These are phyloP conservation scores for Drosophila cardini DNA, from an alignment of 1,140 invertebrate species.

Conservation along the genomic window DNA sequence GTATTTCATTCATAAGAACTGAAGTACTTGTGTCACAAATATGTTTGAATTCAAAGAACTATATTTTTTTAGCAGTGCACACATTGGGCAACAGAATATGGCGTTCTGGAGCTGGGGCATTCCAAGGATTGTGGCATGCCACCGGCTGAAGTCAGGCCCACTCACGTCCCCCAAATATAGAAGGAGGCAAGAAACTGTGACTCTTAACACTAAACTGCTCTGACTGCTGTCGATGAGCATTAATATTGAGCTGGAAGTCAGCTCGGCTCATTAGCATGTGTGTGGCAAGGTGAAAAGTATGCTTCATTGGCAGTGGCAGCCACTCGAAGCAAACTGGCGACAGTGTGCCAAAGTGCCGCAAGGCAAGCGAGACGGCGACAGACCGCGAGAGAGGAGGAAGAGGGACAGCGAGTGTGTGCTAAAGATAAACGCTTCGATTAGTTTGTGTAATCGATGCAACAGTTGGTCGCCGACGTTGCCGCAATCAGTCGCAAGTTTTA, in stretches of 20 bases:
- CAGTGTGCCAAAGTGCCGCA: slow-evolving; percentile 12
- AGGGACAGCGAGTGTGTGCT: background rate
- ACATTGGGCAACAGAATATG: too few relatives aligned
- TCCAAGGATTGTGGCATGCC: slow-evolving; percentile 1
- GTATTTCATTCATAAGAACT: too few relatives aligned
- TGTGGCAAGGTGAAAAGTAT: slow-evolving; percentile 69
- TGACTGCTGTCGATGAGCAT: slow-evolving; percentile 69
- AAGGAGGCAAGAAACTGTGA: slow-evolving; percentile 19
- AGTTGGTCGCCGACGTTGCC: slow-evolving; percentile 71
- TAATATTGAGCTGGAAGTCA: slow-evolving; percentile 45
- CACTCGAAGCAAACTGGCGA: slow-evolving; percentile 9
- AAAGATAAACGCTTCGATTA: slow-evolving; percentile 56
- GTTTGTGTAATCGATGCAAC: slow-evolving; percentile 48
- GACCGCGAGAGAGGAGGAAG: background rate
- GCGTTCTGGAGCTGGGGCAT: slow-evolving; percentile 6
- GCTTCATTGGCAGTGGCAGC: slow-evolving; percentile 59
- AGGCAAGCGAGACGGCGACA: slow-evolving; percentile 22
- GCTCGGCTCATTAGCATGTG: slow-evolving; percentile 68
- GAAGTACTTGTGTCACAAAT: too few relatives aligned
- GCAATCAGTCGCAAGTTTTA: slow-evolving; percentile 43
- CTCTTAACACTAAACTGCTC: slow-evolving; percentile 60
- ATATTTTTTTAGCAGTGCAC: too few relatives aligned
- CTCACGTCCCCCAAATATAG: too few relatives aligned
- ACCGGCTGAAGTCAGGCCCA: too few relatives aligned
- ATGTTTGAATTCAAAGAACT: too few relatives aligned